phyloP scores from a whole-genome alignment of 35 echinoderm and acorn worm genomes.

The Apostichopus californicus region DNA sequence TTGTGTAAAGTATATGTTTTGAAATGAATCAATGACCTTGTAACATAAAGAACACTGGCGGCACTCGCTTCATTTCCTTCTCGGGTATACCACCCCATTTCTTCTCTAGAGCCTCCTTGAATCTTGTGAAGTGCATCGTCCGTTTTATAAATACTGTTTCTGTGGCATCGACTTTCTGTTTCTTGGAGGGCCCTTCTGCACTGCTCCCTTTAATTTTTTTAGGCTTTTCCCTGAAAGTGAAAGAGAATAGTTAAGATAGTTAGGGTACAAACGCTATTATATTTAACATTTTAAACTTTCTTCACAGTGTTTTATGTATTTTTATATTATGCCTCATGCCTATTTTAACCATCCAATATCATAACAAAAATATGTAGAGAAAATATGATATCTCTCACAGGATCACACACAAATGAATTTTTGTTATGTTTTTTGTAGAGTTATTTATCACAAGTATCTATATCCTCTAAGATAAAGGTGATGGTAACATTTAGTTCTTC shows the following conservation, averaged over 20 bases:
- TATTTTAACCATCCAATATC: too few species aligned
- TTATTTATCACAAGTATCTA: too few species aligned
- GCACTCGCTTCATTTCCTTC: slow-evolving; percentile 78
- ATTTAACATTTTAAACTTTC: not conserved
- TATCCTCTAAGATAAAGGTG: too few species aligned
- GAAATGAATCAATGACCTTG: slow-evolving; percentile 54
- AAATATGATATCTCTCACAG: too few species aligned
- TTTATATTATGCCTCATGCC: too few species aligned
- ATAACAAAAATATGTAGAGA: too few species aligned
- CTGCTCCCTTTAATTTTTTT: slow-evolving; percentile 59
- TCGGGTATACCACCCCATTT: slow-evolving; percentile 67
- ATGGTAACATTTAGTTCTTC: too few species aligned
- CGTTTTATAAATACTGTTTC: slow-evolving; percentile 84
- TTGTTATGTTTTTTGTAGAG: too few species aligned
- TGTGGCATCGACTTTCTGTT: slow-evolving; percentile 71
- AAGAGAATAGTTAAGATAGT: not conserved
- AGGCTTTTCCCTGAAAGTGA: slow-evolving; percentile 74
- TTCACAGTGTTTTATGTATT: too few species aligned
- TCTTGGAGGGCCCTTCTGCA: slow-evolving; percentile 59
- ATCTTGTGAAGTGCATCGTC: slow-evolving; percentile 68
- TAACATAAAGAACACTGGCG: slow-evolving; percentile 83
- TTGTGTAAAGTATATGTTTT: not conserved
- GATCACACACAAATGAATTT: too few species aligned
- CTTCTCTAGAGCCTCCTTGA: slow-evolving; percentile 80
- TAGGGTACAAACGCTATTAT: too few species aligned